Base-by-base conservation (phyloP, 2,888 invertebrate species). In the Ophraella communa region DNA sequence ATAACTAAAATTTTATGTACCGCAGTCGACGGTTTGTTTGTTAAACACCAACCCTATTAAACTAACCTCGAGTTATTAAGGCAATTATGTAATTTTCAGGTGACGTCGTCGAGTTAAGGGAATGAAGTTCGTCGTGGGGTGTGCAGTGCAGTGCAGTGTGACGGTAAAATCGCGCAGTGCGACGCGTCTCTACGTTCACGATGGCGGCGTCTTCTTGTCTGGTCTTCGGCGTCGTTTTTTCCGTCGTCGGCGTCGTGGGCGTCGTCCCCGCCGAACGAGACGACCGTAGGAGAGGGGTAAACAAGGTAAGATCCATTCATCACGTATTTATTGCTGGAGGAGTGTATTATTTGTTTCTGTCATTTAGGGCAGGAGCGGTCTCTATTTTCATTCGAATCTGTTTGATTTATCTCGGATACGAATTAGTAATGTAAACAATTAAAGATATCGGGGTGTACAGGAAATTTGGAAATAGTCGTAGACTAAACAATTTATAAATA, bases 201-300 rank as follows among this genome's bases (percentile, higher is more conserved):
- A 17, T 17, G 49, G 49, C 49, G 60, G 60, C 60, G 60, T 52
- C 59, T 20, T 35, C 42, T 49, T 51, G 59, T 59, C 59, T 59
- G 51, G 59, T 30, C 68, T 63, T 66, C 69, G 78, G 78, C 79
- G 79, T 79, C 73, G 74, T 76, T 76, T 74, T 73, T 75, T 73
- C 71, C 74, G 71, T 66, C 76, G 71, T 71, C 73, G 69, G 71
- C 71, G 65, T 63, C 69, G 70, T 57, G 71, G 72, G 72, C 74
- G 74, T 74, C 74, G 70, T 59, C 71, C 39, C 61, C 47, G 63
- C 27, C 62, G 44, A 18, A 47, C 47, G 10, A 21, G 21, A 17
- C 45, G 39, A 39, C n/a, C 2, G 59, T 27, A 45, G 45, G 59
- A 53, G 71, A 74, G 74, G 74, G 71, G 71, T 17, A 27, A 11